A percentile compares a stretch with the other conserved stretches of the same genome.
These are phyloP conservation scores for Muntiacus reevesi DNA, from an alignment of 2,113 vertebrate genomes.

Conservation along the genomic window DNA sequence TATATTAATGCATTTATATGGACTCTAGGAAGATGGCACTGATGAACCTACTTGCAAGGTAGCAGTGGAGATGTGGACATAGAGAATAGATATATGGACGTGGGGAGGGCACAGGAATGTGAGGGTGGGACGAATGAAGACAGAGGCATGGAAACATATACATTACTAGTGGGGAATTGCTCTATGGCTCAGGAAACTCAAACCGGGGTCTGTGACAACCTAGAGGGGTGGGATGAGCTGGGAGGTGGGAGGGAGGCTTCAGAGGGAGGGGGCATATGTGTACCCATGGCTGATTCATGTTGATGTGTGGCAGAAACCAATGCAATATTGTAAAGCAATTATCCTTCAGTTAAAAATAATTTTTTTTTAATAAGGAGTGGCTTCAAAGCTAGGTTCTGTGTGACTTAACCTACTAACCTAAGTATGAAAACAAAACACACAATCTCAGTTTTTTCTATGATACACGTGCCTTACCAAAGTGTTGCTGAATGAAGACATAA, in stretches of 20 bases:
- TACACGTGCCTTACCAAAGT: not conserved
- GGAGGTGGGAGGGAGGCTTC: not conserved
- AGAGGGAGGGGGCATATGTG: not conserved
- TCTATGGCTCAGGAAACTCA: not conserved
- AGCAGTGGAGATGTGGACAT: not conserved
- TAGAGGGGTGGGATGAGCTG: not conserved
- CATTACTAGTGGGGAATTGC: not conserved
- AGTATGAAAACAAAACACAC: not conserved
- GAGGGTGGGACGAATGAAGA: fast-evolving
- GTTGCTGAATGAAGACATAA: not conserved
- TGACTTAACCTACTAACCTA: not conserved
- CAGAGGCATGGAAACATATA: not conserved
- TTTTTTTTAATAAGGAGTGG: not conserved
- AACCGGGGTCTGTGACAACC: not conserved
- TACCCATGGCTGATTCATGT: not conserved
- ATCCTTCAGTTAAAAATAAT: not conserved
- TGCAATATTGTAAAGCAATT: not conserved
- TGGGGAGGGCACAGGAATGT: fast-evolving
- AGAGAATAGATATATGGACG: not conserved
- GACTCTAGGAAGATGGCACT: not conserved
- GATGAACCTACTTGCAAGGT: not conserved
- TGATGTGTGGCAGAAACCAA: not conserved
- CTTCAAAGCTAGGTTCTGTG: not conserved
- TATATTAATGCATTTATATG: not conserved
- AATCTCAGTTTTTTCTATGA: not conserved